Conservation (phyloP, 2,113 vertebrate species). For the Misgurnus anguillicaudatus region DNA sequence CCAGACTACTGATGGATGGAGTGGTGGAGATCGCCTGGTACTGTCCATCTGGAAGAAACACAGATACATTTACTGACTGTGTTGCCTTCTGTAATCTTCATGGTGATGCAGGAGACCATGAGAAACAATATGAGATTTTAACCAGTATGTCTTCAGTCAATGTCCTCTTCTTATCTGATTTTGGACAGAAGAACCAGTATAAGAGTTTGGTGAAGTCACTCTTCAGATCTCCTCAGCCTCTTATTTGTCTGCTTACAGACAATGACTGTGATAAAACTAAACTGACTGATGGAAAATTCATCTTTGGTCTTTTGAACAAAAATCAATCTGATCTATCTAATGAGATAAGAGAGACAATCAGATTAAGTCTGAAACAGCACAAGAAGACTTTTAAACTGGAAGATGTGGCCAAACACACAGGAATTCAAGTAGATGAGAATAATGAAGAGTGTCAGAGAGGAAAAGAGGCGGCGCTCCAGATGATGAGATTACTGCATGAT, state of each 20-base stretch:
- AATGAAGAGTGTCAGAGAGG: conserved; percentile 8
- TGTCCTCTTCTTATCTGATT: conserved; percentile 60
- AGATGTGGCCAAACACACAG: neutral
- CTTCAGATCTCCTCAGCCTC: neutral
- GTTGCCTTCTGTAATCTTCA: conserved; percentile 63
- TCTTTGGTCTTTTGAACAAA: neutral
- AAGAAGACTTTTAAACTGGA: neutral
- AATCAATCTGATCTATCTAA: neutral
- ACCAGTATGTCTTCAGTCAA: conserved; percentile 62
- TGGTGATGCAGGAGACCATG: conserved; percentile 31
- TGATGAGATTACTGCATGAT: neutral
- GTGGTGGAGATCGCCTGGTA: too few species aligned
- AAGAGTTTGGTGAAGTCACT: neutral
- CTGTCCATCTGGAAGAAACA: too few species aligned
- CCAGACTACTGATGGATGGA: too few species aligned
- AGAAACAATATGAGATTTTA: conserved; percentile 12
- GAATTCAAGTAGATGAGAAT: conserved; percentile 10
- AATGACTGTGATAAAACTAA: neutral
- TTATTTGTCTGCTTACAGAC: conserved; percentile 32
- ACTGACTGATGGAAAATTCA: neutral
- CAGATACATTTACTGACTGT: neutral
- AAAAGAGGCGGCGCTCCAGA: neutral
- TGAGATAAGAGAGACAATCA: conserved; percentile 45
- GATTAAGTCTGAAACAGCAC: neutral
- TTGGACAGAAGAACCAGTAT: neutral